Evolutionary conservation across 2,888 invertebrate species (phyloP).

Genomic region (Pandemis heparana): DNA sequence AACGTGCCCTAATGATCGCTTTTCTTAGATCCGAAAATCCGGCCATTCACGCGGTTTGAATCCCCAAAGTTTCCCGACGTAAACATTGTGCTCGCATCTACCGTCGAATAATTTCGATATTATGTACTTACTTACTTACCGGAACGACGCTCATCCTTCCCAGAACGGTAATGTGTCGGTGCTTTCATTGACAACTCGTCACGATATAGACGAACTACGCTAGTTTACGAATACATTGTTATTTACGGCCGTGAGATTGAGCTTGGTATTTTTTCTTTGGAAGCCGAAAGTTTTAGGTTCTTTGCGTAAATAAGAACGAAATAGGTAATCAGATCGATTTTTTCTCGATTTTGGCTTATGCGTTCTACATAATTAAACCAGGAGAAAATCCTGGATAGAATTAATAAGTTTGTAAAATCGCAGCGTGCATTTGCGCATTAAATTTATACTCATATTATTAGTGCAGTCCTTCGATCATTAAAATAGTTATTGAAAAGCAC

Average conservation of each 20-base stretch:
- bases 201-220: constrained; percentile 35
- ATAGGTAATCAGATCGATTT: no score
- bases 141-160: constrained; percentile 23
- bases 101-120: constrained; percentile 48
- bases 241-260: constrained; percentile 27
- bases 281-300: background rate
- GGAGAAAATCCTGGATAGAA: no score
- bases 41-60: constrained; percentile 48
- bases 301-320: background rate
- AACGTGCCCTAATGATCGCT: constrained; percentile 19
- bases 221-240: constrained; percentile 28
- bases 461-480: constrained; percentile 27
- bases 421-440: background rate
- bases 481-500: constrained; percentile 37
- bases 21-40: constrained; percentile 46
- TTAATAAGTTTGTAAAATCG: background rate
- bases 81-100: constrained; percentile 58
- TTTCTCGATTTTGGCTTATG: no score
- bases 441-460: constrained; percentile 19
- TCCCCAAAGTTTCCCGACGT: constrained; percentile 61
- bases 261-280: constrained; percentile 17
- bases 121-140: constrained; percentile 26
- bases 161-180: constrained; percentile 18
- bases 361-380: no score
- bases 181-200: constrained; percentile 26